Conservation (phyloP, 2,113 vertebrate genomes). For the Montifringilla adamsi region DNA sequence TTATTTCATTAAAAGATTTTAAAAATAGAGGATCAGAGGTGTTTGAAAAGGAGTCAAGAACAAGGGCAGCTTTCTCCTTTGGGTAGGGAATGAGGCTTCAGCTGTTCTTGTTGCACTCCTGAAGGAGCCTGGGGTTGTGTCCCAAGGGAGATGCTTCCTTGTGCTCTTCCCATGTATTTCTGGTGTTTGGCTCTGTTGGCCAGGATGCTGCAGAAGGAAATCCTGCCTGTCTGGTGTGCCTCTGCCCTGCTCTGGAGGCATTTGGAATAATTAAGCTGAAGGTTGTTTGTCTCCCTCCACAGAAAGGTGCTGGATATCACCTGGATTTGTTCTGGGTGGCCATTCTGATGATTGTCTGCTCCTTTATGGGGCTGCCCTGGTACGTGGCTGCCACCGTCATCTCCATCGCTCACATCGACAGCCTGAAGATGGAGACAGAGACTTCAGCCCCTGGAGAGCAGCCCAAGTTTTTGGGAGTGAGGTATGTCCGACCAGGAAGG, state of each 20-base stretch:
- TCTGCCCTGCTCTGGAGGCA: rapidly evolving
- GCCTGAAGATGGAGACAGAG: slow-evolving; percentile 98
- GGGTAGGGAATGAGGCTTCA: neutral
- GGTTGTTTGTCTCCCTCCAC: neutral
- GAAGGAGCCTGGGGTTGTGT: neutral
- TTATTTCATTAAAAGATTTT: neutral
- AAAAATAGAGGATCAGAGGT: neutral
- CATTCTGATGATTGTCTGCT: slow-evolving; percentile 88
- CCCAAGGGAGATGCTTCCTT: neutral
- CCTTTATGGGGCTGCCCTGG: slow-evolving; percentile 97
- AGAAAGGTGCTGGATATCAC: slow-evolving; percentile 99
- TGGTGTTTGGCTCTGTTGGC: neutral
- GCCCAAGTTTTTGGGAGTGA: slow-evolving; percentile 96
- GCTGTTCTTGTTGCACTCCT: neutral
- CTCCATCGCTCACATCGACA: slow-evolving; percentile 98
- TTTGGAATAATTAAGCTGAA: neutral
- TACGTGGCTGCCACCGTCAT: slow-evolving; percentile 97
- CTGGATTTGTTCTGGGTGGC: slow-evolving; percentile 96
- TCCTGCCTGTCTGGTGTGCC: neutral
- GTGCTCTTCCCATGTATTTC: rapidly evolving
- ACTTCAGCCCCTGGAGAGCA: slow-evolving; percentile 96
- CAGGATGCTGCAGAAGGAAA: neutral
- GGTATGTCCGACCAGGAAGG: slow-evolving; percentile 70
- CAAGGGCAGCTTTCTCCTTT: neutral
- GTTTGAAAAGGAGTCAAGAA: neutral